Evolutionary conservation across 2,888 invertebrate genomes (phyloP), one percentile per base, ranked within the genome.

Genomic region (Zonitis immaculata): DNA sequence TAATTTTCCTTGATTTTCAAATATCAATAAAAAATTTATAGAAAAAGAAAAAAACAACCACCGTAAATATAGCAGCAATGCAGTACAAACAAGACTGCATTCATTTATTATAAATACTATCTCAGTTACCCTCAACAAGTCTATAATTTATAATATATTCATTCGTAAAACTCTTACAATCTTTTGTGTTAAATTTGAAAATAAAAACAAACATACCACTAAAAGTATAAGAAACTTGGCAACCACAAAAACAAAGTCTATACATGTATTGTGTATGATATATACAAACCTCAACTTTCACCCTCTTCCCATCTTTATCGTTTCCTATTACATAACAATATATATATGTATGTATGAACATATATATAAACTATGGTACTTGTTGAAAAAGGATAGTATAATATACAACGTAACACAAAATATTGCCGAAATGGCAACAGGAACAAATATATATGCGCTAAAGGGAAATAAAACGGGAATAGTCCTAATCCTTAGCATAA

Each of bases 401-500:
- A 42, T 51, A 44, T 47, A n/a, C n/a, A 49, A 55, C 55, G 49
- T 49, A 46, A 49, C 51, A 27, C 52, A 52, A 52, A 51, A 51
- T 42, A 52, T 42, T 44, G 49, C 44, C 22, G 51, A 42, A 35
- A 51, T 44, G 42, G 28, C 47, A 46, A 44, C 47, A 49, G 52
- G 52, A 42, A 51, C n/a, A 54, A 44, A 54, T 47, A 50, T 51
- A 44, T 11, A 4, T 52, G 50, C 20, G 47, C 47, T 47, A 54
- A 60, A 49, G 51, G 56, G 52, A 56, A 54, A 57, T 57, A 54
- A 60, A 53, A 56, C 53, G 57, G 57, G 56, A 57, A 54, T 48
- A 54, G 56, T 52, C 60, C 58, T 63, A 61, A 61, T 63, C 63
- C 61, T 58, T 57, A 58, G 55, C 49, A 55, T 61, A 61, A 63